A percentile compares a stretch with the other conserved stretches of the same genome.
phyloP scores from a whole-genome alignment of 2,113 vertebrate genomes.

The Tamias sibiricus region DNA sequence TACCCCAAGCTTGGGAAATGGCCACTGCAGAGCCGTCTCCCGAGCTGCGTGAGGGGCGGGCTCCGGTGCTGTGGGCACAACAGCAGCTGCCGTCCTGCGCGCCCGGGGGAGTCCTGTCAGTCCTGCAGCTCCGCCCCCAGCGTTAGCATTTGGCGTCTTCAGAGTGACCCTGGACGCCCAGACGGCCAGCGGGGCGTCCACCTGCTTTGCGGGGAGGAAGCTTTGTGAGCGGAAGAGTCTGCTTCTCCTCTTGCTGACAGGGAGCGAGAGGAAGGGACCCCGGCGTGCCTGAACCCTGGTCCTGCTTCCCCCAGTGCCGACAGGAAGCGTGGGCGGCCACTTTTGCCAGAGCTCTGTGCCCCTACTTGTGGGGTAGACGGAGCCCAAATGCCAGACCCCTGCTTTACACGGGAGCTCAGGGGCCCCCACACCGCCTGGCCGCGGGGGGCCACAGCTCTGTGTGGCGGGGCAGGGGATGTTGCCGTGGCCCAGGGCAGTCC shows the following conservation, averaged over 20 bases:
- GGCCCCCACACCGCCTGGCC: fast-evolving
- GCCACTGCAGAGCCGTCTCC: too few relatives aligned
- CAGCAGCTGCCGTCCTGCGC: fast-evolving
- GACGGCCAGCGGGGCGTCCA: too few relatives aligned
- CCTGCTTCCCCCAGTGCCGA: fast-evolving
- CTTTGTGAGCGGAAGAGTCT: too few relatives aligned
- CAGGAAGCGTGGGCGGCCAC: fast-evolving
- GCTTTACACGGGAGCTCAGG: fast-evolving
- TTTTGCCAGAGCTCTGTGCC: fast-evolving
- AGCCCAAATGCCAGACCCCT: fast-evolving
- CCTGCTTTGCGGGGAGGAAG: background rate
- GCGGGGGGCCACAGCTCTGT: fast-evolving
- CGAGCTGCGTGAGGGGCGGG: fast-evolving
- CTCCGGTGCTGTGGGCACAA: fast-evolving
- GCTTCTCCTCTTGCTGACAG: background rate
- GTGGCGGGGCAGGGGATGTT: too few relatives aligned
- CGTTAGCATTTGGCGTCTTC: background rate
- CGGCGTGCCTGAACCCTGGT: fast-evolving
- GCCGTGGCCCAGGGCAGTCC: fast-evolving
- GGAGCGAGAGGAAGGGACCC: fast-evolving
- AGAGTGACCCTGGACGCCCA: background rate
- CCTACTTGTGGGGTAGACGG: fast-evolving
- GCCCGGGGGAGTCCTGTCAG: fast-evolving
- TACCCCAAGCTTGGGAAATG: fast-evolving
- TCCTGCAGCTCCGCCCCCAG: fast-evolving